Conservation (phyloP, 2,797 vertebrate genomes). For the Micromesistius poutassou region DNA sequence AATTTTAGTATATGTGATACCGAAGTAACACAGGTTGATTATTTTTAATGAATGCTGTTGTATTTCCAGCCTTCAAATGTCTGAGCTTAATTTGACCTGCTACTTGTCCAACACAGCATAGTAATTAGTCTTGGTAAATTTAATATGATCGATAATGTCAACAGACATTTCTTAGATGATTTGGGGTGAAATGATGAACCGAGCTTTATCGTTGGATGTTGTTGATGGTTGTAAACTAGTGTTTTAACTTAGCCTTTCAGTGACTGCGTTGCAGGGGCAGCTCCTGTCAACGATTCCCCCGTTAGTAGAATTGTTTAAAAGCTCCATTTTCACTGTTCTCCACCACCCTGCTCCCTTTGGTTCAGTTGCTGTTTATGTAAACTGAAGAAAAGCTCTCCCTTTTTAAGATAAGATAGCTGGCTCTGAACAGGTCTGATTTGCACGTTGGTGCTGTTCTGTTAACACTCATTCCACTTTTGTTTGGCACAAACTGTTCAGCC, state of each 20-base stretch:
- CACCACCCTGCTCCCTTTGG: not conserved
- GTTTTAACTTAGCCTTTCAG: not conserved
- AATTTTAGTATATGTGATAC: too few species aligned
- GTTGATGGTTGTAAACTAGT: not conserved
- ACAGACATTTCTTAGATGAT: not conserved
- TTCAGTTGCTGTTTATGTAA: not conserved
- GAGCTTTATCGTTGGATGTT: not conserved
- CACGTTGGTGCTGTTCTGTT: not conserved
- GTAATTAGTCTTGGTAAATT: not conserved
- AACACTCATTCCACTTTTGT: not conserved
- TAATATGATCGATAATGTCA: not conserved
- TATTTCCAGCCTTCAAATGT: not conserved
- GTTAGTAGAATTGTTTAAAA: not conserved
- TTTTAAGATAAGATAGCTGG: too few species aligned
- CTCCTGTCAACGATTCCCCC: not conserved
- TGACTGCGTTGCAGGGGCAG: too few species aligned
- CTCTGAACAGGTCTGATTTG: not conserved
- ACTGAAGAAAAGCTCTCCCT: not conserved
- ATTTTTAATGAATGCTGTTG: not conserved
- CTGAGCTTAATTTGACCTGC: not conserved
- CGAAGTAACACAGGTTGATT: too few species aligned
- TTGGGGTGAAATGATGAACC: not conserved
- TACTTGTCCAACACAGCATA: not conserved
- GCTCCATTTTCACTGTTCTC: not conserved
- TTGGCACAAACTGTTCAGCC: not conserved